phyloP scores from a whole-genome alignment of 2,888 invertebrate genomes.

The Harpalus rufipes region DNA sequence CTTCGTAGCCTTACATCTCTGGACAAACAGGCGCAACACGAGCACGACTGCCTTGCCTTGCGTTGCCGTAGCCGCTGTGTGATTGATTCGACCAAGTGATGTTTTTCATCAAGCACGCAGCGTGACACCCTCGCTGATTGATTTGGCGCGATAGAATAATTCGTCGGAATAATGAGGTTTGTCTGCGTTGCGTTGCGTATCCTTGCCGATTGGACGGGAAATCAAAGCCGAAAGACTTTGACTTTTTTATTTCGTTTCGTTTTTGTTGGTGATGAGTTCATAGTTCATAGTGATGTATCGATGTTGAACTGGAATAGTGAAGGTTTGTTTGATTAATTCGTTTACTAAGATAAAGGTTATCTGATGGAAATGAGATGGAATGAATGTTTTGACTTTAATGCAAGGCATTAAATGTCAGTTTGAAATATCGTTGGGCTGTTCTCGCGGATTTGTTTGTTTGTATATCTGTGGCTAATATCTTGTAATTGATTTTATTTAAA shows the following conservation, averaged over 20 bases:
- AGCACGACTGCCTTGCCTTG: slow-evolving; percentile 15
- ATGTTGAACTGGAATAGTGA: slow-evolving; percentile 9
- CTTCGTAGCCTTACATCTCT: neutral
- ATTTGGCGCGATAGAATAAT: slow-evolving; percentile 51
- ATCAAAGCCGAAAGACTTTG: slow-evolving; percentile 27
- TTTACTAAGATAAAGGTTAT: slow-evolving; percentile 42
- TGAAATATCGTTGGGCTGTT: slow-evolving; percentile 24
- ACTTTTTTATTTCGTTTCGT: slow-evolving; percentile 34
- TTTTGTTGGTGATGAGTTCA: slow-evolving; percentile 42
- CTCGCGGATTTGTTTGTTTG: slow-evolving; percentile 12
- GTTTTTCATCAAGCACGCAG: slow-evolving; percentile 52
- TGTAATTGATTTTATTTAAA: slow-evolving; percentile 52
- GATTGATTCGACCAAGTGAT: slow-evolving; percentile 43
- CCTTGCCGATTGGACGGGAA: slow-evolving; percentile 27
- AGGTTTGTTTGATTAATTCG: slow-evolving; percentile 52
- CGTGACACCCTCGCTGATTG: slow-evolving; percentile 35
- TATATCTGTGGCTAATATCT: slow-evolving; percentile 41
- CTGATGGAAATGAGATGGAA: slow-evolving; percentile 48
- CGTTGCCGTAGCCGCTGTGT: slow-evolving; percentile 6
- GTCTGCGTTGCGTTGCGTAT: slow-evolving; percentile 14
- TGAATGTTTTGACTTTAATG: slow-evolving; percentile 54
- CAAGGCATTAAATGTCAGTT: slow-evolving; percentile 44
- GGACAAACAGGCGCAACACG: slow-evolving; percentile 13
- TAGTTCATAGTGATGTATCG: slow-evolving; percentile 44
- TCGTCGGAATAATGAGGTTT: slow-evolving; percentile 50